Conservation (phyloP, 37 sponge, comb jelly and placozoan species). For the Halisarca cf. caerulea region DNA sequence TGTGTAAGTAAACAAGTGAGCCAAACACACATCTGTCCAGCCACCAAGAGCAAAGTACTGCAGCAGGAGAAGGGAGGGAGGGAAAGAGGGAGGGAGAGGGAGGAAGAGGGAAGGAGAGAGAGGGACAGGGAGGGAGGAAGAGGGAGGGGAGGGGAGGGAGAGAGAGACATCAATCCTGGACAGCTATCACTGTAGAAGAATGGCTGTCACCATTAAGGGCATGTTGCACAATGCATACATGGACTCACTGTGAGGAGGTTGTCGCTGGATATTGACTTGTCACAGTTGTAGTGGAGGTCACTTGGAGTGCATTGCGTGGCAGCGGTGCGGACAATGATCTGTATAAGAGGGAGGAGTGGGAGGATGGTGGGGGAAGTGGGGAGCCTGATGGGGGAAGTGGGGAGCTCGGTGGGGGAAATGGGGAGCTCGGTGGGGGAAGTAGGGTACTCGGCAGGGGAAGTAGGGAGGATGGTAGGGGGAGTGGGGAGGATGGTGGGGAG, state of each 20-base stretch:
- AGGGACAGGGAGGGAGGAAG: too few species aligned
- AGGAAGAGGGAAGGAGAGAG: too few species aligned
- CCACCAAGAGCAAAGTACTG: conserved; percentile 39
- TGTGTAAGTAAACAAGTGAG: conserved; percentile 72
- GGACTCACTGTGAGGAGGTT: neutral
- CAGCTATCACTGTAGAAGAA: too few species aligned
- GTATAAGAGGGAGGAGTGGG: too few species aligned
- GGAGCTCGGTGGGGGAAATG: neutral
- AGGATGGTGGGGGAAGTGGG: neutral
- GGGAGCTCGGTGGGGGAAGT: neutral
- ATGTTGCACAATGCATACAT: neutral
- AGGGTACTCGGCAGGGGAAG: neutral
- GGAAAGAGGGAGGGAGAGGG: neutral
- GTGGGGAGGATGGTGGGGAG: too few species aligned
- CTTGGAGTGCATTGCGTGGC: neutral
- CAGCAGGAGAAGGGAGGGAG: neutral
- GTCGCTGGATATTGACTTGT: conserved; percentile 1
- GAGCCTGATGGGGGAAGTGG: neutral
- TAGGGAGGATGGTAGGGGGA: too few species aligned
- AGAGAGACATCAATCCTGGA: too few species aligned
- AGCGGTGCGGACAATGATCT: neutral
- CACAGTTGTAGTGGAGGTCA: neutral
- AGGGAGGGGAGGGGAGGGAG: too few species aligned
- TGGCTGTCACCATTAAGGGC: too few species aligned
- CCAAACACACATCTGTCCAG: conserved; percentile 69